phyloP scores from a whole-genome alignment of 1,140 invertebrate species.

The Drosophila kikkawai region DNA sequence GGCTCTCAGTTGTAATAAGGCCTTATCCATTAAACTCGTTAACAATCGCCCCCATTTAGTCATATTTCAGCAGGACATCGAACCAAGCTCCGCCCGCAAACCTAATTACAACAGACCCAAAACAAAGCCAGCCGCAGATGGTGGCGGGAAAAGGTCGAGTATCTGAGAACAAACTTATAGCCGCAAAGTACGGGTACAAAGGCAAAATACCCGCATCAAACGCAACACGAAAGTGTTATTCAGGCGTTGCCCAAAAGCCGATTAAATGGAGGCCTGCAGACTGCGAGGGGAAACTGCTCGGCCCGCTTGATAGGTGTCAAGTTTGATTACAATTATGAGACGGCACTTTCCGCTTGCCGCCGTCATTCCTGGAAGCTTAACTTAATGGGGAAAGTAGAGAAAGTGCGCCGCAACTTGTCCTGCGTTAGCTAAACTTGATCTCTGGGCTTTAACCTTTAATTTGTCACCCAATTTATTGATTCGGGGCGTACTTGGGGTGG shows the following conservation, averaged over 20 bases:
- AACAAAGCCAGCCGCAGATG: slow-evolving; percentile 44
- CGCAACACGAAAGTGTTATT: slow-evolving; percentile 44
- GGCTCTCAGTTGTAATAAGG: not conserved
- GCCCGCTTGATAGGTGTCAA: slow-evolving; percentile 54
- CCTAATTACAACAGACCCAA: slow-evolving; percentile 64
- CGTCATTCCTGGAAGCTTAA: slow-evolving; percentile 7
- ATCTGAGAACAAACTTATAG: slow-evolving; percentile 38
- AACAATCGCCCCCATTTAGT: slow-evolving; percentile 14
- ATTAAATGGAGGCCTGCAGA: slow-evolving; percentile 39
- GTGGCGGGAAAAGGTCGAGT: slow-evolving; percentile 22
- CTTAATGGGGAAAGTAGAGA: slow-evolving; percentile 14
- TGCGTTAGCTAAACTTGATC: slow-evolving; percentile 24
- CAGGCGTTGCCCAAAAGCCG: slow-evolving; percentile 69
- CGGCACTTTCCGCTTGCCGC: slow-evolving; percentile 51
- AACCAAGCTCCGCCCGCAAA: slow-evolving; percentile 37
- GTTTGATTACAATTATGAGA: slow-evolving; percentile 79
- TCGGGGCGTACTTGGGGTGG: not conserved
- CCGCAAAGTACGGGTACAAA: slow-evolving; percentile 49
- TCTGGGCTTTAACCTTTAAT: slow-evolving; percentile 25
- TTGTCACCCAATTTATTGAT: slow-evolving; percentile 42
- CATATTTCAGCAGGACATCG: slow-evolving; percentile 39
- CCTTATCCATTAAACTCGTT: slow-evolving; percentile 24
- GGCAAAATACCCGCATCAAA: slow-evolving; percentile 51
- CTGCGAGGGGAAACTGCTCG: not conserved
- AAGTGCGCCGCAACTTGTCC: slow-evolving; percentile 12